Conservation (phyloP, 2,113 vertebrate species). For the Neofelis nebulosa region DNA sequence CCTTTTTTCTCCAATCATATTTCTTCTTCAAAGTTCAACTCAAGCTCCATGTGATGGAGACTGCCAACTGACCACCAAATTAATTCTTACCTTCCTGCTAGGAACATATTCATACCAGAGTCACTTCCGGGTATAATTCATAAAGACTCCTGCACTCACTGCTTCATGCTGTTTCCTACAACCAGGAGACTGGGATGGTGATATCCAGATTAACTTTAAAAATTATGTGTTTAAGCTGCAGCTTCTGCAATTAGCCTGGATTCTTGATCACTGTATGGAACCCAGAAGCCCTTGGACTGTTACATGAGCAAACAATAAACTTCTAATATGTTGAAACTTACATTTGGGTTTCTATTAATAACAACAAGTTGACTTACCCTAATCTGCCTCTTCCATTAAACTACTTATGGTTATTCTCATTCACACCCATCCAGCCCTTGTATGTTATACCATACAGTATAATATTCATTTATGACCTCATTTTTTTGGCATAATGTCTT, state of each 20-base stretch:
- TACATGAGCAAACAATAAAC: not conserved
- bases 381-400: not conserved
- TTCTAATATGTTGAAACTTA: not conserved
- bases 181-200: not conserved
- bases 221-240: not conserved
- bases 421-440: not conserved
- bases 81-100: not conserved
- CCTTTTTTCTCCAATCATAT: not conserved
- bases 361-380: not conserved
- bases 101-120: not conserved
- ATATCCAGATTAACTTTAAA: not conserved
- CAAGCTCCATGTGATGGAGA: not conserved
- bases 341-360: not conserved
- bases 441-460: not conserved
- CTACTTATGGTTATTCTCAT: not conserved
- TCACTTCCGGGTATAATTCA: not conserved
- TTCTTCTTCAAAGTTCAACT: constrained; percentile 15
- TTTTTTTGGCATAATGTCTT: not conserved
- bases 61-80: not conserved
- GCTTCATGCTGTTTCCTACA: not conserved
- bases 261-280: not conserved
- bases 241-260: not conserved
- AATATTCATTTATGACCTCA: not conserved
- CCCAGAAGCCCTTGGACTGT: not conserved
- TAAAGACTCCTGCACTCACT: not conserved